Conservation (phyloP, 2,888 invertebrate genomes). For the Melanostoma scalare region DNA sequence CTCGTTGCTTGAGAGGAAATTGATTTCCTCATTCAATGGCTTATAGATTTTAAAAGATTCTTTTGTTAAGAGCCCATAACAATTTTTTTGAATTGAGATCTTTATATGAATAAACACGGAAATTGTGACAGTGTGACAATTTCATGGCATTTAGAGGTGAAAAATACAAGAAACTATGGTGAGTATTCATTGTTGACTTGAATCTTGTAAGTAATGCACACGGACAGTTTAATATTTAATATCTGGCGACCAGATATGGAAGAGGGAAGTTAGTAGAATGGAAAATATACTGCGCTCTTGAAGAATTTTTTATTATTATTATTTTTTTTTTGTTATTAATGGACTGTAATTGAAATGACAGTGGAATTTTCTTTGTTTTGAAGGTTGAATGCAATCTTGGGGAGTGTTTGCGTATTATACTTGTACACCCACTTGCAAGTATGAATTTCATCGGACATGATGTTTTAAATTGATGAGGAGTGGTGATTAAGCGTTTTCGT, state of each 20-base stretch:
- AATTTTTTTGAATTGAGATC: too few species aligned
- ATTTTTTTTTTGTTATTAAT: slow-evolving; percentile 39
- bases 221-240: neutral
- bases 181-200: too few species aligned
- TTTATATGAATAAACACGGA: too few species aligned
- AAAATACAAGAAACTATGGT: too few species aligned
- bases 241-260: slow-evolving; percentile 4
- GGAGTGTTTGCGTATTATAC: too few species aligned
- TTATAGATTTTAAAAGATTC: neutral
- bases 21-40: slow-evolving; percentile 34
- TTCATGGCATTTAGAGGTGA: too few species aligned
- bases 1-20: neutral
- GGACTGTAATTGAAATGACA: slow-evolving; percentile 51
- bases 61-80: neutral
- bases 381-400: neutral
- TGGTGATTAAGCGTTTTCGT: too few species aligned
- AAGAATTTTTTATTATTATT: too few species aligned
- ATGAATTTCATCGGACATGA: too few species aligned
- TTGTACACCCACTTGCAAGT: too few species aligned
- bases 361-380: slow-evolving; percentile 54
- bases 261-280: slow-evolving; percentile 25
- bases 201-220: neutral
- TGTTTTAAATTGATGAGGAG: too few species aligned
- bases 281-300: slow-evolving; percentile 13
- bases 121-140: too few species aligned